Conservation (phyloP, 2,888 invertebrate species). For the Erebia aethiops region DNA sequence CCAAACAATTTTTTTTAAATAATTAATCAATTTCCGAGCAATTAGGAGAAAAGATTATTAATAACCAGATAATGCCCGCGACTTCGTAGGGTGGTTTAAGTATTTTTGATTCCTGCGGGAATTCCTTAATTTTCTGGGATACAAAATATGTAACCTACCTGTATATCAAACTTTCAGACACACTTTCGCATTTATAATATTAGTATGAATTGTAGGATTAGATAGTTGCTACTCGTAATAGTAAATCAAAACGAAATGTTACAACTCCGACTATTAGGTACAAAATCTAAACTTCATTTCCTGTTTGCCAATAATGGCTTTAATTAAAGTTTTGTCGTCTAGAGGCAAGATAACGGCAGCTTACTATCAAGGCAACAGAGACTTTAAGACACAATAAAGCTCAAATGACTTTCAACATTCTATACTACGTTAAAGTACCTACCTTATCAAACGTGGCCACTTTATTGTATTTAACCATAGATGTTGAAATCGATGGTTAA, state of each 20-base stretch:
- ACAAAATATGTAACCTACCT: too few species aligned
- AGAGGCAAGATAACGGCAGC: background rate
- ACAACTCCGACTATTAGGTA: background rate
- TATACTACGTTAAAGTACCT: background rate
- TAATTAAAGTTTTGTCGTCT: conserved; percentile 15
- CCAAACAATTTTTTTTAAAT: too few species aligned
- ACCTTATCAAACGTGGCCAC: background rate
- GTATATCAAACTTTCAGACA: too few species aligned
- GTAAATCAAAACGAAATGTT: background rate
- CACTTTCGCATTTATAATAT: too few species aligned
- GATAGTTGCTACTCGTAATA: background rate
- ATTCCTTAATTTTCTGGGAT: too few species aligned
- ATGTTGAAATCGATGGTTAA: too few species aligned
- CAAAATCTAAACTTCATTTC: background rate
- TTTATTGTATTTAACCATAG: too few species aligned
- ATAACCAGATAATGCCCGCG: too few species aligned
- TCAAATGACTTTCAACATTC: conserved; percentile 4
- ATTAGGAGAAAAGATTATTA: too few species aligned
- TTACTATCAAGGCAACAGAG: conserved; percentile 1
- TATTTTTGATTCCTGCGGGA: too few species aligned
- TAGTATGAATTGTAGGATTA: background rate
- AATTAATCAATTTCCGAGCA: too few species aligned
- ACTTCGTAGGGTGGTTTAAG: too few species aligned
- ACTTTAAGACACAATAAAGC: conserved; percentile 6
- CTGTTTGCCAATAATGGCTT: background rate